phyloP scores from a whole-genome alignment of 2,888 invertebrate species.

The Sminthurinus aureus region DNA sequence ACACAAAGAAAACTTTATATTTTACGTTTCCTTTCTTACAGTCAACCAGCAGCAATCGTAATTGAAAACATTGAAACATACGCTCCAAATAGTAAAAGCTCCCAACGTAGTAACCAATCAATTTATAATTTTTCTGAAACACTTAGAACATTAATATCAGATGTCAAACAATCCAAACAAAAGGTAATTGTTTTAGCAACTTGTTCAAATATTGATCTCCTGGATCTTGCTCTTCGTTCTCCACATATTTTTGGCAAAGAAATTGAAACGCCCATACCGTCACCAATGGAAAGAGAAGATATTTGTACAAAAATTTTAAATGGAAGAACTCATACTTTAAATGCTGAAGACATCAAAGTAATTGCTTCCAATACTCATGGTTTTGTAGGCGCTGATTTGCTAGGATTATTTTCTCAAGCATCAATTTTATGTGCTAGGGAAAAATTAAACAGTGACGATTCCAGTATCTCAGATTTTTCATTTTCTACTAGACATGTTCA shows the following conservation, averaged over 20 bases:
- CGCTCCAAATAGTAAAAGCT: constrained; percentile 74
- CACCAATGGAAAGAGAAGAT: constrained; percentile 70
- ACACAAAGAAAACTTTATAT: not conserved
- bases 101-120: constrained; percentile 69
- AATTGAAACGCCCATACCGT: constrained; percentile 81
- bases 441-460: not conserved
- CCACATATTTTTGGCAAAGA: constrained; percentile 81
- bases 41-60: constrained; percentile 77
- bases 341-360: constrained; percentile 67
- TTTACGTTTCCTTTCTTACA: constrained; percentile 62
- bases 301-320: constrained; percentile 74
- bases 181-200: constrained; percentile 78
- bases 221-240: constrained; percentile 78
- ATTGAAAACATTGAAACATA: constrained; percentile 87
- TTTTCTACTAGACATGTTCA: constrained; percentile 68
- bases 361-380: constrained; percentile 83
- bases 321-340: constrained; percentile 69
- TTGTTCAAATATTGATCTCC: constrained; percentile 76
- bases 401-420: constrained; percentile 78
- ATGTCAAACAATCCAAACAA: constrained; percentile 55
- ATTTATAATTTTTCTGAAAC: constrained; percentile 42
- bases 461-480: not conserved
- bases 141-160: constrained; percentile 44
- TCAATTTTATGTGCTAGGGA: constrained; percentile 3
- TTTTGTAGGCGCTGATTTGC: constrained; percentile 88